Base-by-base conservation (phyloP, 2,888 invertebrate genomes). In the Limnephilus lunatus region DNA sequence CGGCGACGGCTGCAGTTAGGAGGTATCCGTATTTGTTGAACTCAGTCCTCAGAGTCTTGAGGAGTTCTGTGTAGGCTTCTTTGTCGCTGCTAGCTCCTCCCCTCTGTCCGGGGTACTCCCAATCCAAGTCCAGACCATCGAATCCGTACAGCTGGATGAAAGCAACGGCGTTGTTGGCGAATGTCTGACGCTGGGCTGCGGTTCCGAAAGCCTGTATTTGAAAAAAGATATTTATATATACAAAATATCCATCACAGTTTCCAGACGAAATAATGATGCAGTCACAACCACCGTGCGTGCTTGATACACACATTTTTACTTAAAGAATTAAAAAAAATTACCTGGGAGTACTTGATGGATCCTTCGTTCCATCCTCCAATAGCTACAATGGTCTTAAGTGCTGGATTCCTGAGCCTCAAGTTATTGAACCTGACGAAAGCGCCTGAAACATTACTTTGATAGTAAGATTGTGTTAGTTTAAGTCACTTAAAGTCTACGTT, bases 331-430 rank as follows among this genome's bases (percentile, higher is more conserved):
- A n/a, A 9, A 30, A 81, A 81, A 19, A 35, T 0, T 90, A 97
- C 96, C 90, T 94, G 93, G 0, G 97, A 97, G 94, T 96, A 97
- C 93, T 96, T 97, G 0, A 94, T 94, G 0, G 97, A 97, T 11
- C 97, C 97, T 94, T 97, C 97, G 94, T 96, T 97, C 97, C 97
- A 97, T 25, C 97, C 97, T 12, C 97, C 97, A n/a, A 97, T 96
- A 3, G 97, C 97, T n/a, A 97, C 93, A 92, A 97, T 94, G 0
- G 96, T 96, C 95, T 97, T 97, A 32, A 96, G 94, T 2, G 95
- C 94, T 0, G 96, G 95, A 94, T 96, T 97, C 87, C 94, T 94
- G 30, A 95, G 93, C 94, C 97, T 97, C 92, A 97, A 94, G 0
- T 95, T 95, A 93, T 95, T 96, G 94, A 97, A 97, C 92, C 96